phyloP scores from a whole-genome alignment of 1,140 invertebrate species.

The Panulirus ornatus region DNA sequence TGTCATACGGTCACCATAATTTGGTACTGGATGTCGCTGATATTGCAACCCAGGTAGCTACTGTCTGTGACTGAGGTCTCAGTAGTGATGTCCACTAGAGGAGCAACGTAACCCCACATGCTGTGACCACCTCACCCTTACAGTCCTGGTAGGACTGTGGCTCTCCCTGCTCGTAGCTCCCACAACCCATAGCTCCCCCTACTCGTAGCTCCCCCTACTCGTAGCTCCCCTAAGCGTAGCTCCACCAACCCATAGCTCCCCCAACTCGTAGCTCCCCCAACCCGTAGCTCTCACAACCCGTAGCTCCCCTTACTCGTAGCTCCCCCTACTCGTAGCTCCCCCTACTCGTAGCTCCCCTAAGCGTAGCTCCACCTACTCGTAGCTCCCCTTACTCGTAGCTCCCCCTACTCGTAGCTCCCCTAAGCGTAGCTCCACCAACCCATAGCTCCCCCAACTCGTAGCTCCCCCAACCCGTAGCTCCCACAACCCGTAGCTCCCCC shows the following conservation, averaged over 20 bases:
- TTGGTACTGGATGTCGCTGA: too few species aligned
- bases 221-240: background rate
- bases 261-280: background rate
- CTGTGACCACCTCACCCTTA: too few species aligned
- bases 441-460: background rate
- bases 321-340: background rate
- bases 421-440: background rate
- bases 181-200: background rate
- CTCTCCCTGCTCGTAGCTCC: background rate
- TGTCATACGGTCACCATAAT: too few species aligned
- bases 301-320: too few species aligned
- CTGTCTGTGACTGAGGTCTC: too few species aligned
- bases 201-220: background rate
- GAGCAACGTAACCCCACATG: too few species aligned
- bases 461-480: background rate
- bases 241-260: background rate
- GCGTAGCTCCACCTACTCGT: too few species aligned
- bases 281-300: too few species aligned
- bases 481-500: too few species aligned
- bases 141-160: too few species aligned
- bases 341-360: background rate
- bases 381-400: background rate
- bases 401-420: background rate
- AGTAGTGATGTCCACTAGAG: too few species aligned
- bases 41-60: too few species aligned